Evolutionary conservation across 1,140 invertebrate genomes (phyloP), one percentile per base, ranked within the genome.

Genomic region (Pseudomyrmex concolor): DNA sequence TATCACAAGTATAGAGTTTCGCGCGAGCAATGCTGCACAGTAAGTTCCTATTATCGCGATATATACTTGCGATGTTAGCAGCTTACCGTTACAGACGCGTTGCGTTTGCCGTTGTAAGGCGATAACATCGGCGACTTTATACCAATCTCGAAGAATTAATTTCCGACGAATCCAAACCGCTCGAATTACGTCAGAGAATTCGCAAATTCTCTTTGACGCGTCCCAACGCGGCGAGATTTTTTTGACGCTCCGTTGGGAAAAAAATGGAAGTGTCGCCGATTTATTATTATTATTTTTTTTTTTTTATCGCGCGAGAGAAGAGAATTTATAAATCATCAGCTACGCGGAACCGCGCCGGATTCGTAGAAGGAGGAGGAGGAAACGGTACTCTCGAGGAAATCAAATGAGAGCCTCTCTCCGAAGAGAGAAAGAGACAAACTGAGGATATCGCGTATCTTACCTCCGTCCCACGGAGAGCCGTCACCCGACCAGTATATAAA

Each of bases 381-480:
- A 89, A 90, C 89, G 89, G 89, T 90, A 90, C 86, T 71, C 73
- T 60, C 34, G 34, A 67, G 85, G 78, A 89, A 89, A 89, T 89
- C 83, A 86, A 89, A 87, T 84, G 54, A 67, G 77, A 73, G 22
- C 59, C 5, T 72, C 64, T 74, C 62, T 63, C 59, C 51, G 7
- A 5, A 62, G 67, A 45, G 15, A 50, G 9, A 48, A 9, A 67
- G 8, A 64, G 15, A 55, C 15, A n/a, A 51, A 12, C 17, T 13
- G 10, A 55, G 34, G 48, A 48, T 76, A 83, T 73, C 57, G 19
- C 62, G 55, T 70, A 66, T 12, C 48, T 48, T 45, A 60, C 19
- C 62, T 70, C 77, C 63, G n/a, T 54, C 60, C 67, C 57, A 55
- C 50, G 48, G 45, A 34, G 34, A 72, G 54, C 76, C 54, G 76